Base-by-base conservation (phyloP, 2,113 vertebrate species). In the Pedionomus torquatus region DNA sequence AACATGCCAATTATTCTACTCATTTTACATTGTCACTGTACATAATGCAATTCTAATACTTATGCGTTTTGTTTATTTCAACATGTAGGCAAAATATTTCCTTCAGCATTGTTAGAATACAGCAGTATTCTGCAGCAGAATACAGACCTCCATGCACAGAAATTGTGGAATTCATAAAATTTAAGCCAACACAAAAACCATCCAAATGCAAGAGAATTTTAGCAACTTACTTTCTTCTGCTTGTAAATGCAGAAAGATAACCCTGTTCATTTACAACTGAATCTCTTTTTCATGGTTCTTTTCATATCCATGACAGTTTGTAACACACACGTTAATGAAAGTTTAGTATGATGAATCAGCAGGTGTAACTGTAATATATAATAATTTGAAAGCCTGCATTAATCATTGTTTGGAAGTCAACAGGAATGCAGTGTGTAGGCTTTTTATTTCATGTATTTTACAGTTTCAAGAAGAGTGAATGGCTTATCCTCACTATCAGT, bases 311-410 rank as follows among this genome's bases (percentile, higher is more conserved):
- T 72, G 51, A 81, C 80, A 88, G 43, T 20, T 68, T 58, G 74
- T 63, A 83, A 81, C 55, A 83, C 76, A 82, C 5, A 65, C 17
- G 55, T 68, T 82, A 89, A 79, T 63, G 64, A 52, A 94, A 90
- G 63, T 63, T 90, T 72, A 94, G n/a, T 74, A 77, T 54, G 64
- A 81, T 64, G 79, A 88, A 94, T 89, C 89, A 94, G 76, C 61
- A 89, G 46, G 51, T 92, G 39, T 58, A 95, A 68, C 44, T 69
- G 28, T 64, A 92, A 84, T 85, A 81, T 33, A 58, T 60, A 90
- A 54, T 77, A 54, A 84, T 58, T 52, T 49, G 61, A 79, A 21
- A 77, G 31, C 10, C 60, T 39, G 11, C 52, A 90, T 77, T 84
- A 93, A 90, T 81, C 79, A 77, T 25, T 74, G 39, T 37, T 95